Percentiles rank a stretch among this genome's conserved stretches.
These are phyloP conservation scores for Lonchura striata DNA, from an alignment of 2,113 vertebrate species.

Conservation along the genomic window DNA sequence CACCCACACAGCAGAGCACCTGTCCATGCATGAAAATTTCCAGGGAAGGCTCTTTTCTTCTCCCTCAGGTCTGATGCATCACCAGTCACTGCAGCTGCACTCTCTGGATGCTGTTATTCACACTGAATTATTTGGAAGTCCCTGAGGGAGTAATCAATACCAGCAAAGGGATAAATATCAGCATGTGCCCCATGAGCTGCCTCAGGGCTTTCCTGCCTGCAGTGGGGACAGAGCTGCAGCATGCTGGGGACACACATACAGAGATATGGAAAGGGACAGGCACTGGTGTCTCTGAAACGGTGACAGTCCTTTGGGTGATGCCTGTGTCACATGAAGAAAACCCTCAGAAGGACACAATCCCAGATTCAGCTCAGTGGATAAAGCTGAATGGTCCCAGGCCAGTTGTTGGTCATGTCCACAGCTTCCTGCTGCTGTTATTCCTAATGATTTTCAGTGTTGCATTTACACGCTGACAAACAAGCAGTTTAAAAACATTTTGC, in stretches of 20 bases:
- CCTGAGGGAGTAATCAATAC: not conserved
- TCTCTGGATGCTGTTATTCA: not conserved
- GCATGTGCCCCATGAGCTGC: accelerated
- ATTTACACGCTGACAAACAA: not conserved
- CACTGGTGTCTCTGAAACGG: not conserved
- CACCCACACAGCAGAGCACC: not conserved
- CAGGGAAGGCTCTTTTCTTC: not conserved
- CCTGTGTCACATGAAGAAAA: not conserved
- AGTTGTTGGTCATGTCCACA: not conserved
- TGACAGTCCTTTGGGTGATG: not conserved
- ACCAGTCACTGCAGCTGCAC: not conserved
- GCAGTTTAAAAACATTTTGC: not conserved
- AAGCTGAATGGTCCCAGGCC: not conserved
- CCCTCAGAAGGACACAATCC: not conserved
- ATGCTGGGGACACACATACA: not conserved
- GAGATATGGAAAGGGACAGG: accelerated
- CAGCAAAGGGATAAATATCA: not conserved
- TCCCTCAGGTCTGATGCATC: not conserved
- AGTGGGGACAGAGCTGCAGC: not conserved
- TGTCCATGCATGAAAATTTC: not conserved
- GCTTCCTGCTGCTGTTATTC: not conserved
- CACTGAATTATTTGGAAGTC: not conserved
- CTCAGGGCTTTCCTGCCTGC: not conserved
- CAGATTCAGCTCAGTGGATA: not conserved
- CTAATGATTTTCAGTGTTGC: not conserved